Conservation (phyloP, 53 echinoderm and acorn worm species). For the Henricia sp. region DNA sequence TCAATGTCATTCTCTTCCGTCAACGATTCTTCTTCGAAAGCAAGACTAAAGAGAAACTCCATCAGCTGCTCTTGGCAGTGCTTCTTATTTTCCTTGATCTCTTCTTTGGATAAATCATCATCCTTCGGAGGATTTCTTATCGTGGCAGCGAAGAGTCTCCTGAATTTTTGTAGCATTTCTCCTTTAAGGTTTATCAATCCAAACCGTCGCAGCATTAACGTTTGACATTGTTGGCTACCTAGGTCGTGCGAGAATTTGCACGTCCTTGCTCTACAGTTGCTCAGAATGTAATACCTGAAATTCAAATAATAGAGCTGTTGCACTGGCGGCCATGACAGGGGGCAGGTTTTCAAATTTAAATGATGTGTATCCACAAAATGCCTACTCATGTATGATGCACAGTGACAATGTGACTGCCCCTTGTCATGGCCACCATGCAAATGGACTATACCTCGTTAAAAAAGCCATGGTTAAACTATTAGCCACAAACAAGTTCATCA, state of each 20-base stretch:
- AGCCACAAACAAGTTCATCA: too few species aligned
- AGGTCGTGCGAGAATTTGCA: constrained; percentile 35
- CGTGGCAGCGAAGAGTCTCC: constrained; percentile 17
- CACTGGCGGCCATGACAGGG: too few species aligned
- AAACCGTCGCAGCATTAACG: background rate
- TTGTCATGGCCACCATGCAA: too few species aligned
- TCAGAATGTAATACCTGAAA: constrained; percentile 17
- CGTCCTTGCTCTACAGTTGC: background rate
- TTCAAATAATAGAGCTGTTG: too few species aligned
- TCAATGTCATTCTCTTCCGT: background rate
- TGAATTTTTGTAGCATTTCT: background rate
- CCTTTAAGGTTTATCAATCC: background rate
- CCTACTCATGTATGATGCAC: too few species aligned
- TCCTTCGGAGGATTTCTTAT: background rate
- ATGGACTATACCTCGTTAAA: too few species aligned
- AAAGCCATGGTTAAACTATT: too few species aligned
- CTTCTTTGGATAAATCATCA: background rate
- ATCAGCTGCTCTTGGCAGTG: background rate
- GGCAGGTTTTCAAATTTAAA: too few species aligned
- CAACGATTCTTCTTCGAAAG: background rate
- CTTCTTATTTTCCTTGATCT: background rate
- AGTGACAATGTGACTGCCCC: too few species aligned
- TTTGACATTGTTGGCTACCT: background rate
- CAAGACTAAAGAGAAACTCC: constrained; percentile 3
- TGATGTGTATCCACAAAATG: background rate